These are phyloP conservation scores for Chelon auratus DNA, from an alignment of 2,797 vertebrate species.

Conservation along the genomic window DNA sequence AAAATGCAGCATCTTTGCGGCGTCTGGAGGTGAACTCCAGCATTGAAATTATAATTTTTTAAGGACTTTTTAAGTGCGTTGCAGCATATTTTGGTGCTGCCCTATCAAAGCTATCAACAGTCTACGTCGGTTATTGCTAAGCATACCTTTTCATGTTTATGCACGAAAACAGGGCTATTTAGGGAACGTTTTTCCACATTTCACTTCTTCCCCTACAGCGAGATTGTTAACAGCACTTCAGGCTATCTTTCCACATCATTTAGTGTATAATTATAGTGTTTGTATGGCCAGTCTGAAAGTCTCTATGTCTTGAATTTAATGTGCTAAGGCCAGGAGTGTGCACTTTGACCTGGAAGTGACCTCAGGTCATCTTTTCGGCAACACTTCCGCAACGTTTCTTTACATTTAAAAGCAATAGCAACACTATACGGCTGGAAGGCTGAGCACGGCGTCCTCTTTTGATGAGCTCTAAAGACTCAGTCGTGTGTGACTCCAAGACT, in stretches of 20 bases:
- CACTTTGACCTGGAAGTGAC: conserved; percentile 45
- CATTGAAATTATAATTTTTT: neutral
- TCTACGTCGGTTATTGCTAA: conserved; percentile 63
- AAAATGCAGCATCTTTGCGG: conserved; percentile 9
- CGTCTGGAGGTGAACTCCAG: no score
- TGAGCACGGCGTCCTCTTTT: neutral
- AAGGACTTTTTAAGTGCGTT: conserved; percentile 25
- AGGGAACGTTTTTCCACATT: conserved; percentile 85
- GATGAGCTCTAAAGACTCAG: neutral
- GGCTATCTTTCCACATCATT: conserved; percentile 87
- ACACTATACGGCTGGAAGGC: conserved; percentile 1
- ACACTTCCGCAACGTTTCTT: conserved; percentile 7
- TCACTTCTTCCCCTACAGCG: conserved; percentile 74
- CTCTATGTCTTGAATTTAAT: conserved; percentile 51
- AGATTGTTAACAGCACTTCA: conserved; percentile 76
- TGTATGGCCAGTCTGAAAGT: conserved; percentile 64
- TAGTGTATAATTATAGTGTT: conserved; percentile 82
- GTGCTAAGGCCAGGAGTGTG: conserved; percentile 32
- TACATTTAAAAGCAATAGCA: conserved; percentile 25
- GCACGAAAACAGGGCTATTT: conserved; percentile 82
- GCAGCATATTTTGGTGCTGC: conserved; percentile 26
- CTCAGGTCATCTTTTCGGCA: conserved; percentile 24
- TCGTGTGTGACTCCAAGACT: neutral
- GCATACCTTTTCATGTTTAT: conserved; percentile 72
- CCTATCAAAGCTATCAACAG: conserved; percentile 36